Evolutionary conservation across 2,888 invertebrate genomes (phyloP).

Genomic region (Osedax frankpressi): DNA sequence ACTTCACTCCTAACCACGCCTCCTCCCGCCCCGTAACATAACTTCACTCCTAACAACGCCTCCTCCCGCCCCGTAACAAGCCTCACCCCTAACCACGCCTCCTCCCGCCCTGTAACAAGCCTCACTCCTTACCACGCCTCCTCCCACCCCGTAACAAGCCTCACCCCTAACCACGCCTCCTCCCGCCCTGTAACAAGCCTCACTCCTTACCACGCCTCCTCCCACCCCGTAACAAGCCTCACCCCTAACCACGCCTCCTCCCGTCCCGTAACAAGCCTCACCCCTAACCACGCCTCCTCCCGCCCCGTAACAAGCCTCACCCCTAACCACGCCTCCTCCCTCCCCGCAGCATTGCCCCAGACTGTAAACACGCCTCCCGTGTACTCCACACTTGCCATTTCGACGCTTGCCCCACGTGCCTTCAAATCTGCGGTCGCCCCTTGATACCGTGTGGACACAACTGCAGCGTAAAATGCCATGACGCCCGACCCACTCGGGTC

Average conservation of each 20-base stretch:
- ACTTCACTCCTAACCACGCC: too few relatives aligned
- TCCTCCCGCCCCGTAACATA: too few relatives aligned
- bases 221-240: not conserved
- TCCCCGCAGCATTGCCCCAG: slow-evolving; percentile 55
- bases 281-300: not conserved
- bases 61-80: too few relatives aligned
- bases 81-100: not conserved
- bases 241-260: not conserved
- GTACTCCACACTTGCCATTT: slow-evolving; percentile 56
- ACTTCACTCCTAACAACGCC: too few relatives aligned
- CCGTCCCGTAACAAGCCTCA: not conserved
- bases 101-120: not conserved
- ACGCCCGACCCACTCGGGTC: slow-evolving; percentile 34
- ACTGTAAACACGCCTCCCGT: slow-evolving; percentile 67
- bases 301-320: not conserved
- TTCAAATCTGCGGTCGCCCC: slow-evolving; percentile 56
- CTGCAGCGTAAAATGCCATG: slow-evolving; percentile 39
- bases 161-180: not conserved
- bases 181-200: not conserved
- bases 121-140: not conserved
- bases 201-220: not conserved
- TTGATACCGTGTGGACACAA: slow-evolving; percentile 35
- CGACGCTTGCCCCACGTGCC: slow-evolving; percentile 62
- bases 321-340: not conserved
- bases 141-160: not conserved